Evolutionary conservation across 2,888 invertebrate species (phyloP), one percentile per base, ranked within the genome.

Genomic region (Drosophila anomalata): DNA sequence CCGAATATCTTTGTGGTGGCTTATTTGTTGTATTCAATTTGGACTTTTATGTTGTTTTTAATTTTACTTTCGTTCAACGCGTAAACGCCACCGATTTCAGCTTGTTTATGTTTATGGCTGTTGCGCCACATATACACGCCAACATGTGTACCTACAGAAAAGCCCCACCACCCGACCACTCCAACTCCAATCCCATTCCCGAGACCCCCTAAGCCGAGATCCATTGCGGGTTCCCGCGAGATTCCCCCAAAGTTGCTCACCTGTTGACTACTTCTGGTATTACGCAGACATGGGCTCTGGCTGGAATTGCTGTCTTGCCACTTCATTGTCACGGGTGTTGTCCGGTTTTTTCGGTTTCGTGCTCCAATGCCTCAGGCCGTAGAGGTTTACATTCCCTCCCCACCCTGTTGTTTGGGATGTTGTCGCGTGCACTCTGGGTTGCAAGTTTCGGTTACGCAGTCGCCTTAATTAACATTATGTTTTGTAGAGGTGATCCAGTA

Each of bases 231-330:
- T 67, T 52, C 52, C 65, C 54, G 33, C 42, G 12, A 39, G 50
- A 31, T 41, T 51, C 46, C 67, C 66, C 31, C 68, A 22, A 77
- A 86, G 83, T 71, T 87, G 82, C 72, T 83, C 75, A 81, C 77
- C 87, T 76, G 87, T 81, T 83, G 83, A 81, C 75, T 72, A 84
- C 83, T 87, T 83, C 83, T 83, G 83, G 83, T 83, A 83, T 83
- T 83, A 84, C 83, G 83, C 85, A 75, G 74, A 65, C 63, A 50
- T 24, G 11, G n/a, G n/a, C 31, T 24, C 31, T 44, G 48, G 44
- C 50, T 48, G 67, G 39, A n/a, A 39, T 59, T 26, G 60, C 61
- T 59, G 61, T 29, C 61, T 48, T 63, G 76, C 75, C 54, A 44
- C 65, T 65, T 73, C 73, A 73, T 68, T 87, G 84, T 84, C 87